These are phyloP conservation scores for Aurelia sp. DNA, from an alignment of 30 jellyfish, hydroid and myxozoan genomes.

Conservation along the genomic window DNA sequence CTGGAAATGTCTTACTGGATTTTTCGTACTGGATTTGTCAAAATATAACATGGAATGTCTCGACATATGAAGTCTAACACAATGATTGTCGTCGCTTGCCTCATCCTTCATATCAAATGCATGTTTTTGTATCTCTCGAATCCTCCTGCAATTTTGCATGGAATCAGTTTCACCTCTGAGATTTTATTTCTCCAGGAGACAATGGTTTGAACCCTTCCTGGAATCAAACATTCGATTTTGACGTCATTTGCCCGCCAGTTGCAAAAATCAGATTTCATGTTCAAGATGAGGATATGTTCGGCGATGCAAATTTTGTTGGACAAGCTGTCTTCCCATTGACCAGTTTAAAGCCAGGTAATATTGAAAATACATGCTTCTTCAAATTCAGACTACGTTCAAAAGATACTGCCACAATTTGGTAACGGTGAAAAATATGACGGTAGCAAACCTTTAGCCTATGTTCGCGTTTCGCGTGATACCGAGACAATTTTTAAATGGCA, in stretches of 20 bases:
- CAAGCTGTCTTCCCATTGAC: conserved; percentile 93
- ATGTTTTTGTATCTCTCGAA: too few relatives aligned
- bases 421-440: not conserved
- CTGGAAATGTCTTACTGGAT: too few relatives aligned
- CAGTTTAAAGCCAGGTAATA: conserved; percentile 80
- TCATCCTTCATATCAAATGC: too few relatives aligned
- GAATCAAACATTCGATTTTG: conserved; percentile 91
- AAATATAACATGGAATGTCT: too few relatives aligned
- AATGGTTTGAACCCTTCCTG: conserved; percentile 97
- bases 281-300: conserved; percentile 99
- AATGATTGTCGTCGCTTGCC: too few relatives aligned
- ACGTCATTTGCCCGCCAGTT: conserved; percentile 93
- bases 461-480: too few relatives aligned
- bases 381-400: not conserved
- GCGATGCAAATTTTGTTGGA: conserved; percentile 97
- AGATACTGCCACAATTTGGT: not conserved
- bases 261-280: conserved; percentile 86
- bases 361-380: not conserved
- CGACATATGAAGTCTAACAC: too few relatives aligned
- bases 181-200: conserved; percentile 71
- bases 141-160: not conserved
- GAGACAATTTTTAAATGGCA: too few relatives aligned
- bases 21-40: too few relatives aligned
- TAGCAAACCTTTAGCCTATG: not conserved
- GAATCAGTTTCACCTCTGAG: not conserved